These are phyloP conservation scores for Octonoba sinensis DNA, from an alignment of 2,888 invertebrate genomes.

Conservation along the genomic window DNA sequence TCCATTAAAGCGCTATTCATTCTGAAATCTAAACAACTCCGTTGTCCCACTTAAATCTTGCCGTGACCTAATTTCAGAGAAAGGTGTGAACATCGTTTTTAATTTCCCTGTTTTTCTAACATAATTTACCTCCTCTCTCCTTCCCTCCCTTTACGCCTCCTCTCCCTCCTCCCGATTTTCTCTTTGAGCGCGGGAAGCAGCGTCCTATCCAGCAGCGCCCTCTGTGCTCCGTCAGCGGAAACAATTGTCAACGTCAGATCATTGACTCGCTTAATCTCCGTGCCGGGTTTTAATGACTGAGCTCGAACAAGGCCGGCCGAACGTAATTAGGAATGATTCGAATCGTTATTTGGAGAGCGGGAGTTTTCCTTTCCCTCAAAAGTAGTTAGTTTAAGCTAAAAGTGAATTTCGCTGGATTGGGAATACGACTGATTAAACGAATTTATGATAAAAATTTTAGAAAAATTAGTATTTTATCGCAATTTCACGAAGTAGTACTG, in stretches of 20 bases:
- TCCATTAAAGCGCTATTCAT: too few species aligned
- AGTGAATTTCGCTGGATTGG: too few species aligned
- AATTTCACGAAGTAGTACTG: too few species aligned
- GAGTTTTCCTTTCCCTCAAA: background rate
- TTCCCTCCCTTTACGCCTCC: background rate
- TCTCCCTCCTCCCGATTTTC: background rate
- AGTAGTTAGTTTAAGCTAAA: background rate
- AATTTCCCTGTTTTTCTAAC: slow-evolving; percentile 9
- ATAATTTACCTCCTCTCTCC: background rate
- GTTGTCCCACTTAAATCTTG: too few species aligned
- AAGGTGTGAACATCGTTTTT: slow-evolving; percentile 48
- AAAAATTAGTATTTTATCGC: too few species aligned
- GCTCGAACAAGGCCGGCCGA: too few species aligned
- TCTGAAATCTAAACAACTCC: too few species aligned
- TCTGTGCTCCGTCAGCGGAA: slow-evolving; percentile 35
- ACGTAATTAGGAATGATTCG: too few species aligned
- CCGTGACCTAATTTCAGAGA: slow-evolving; percentile 47
- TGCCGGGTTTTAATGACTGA: slow-evolving; percentile 40
- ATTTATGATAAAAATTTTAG: too few species aligned
- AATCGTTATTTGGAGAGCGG: background rate
- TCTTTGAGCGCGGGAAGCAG: background rate
- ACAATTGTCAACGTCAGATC: slow-evolving; percentile 17
- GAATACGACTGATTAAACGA: too few species aligned
- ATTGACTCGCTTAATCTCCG: slow-evolving; percentile 44
- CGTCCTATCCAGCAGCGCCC: slow-evolving; percentile 38